Percentiles rank a stretch among this genome's conserved stretches.
Evolutionary conservation across 2,797 vertebrate species (phyloP).

Genomic region (Argya squamiceps): DNA sequence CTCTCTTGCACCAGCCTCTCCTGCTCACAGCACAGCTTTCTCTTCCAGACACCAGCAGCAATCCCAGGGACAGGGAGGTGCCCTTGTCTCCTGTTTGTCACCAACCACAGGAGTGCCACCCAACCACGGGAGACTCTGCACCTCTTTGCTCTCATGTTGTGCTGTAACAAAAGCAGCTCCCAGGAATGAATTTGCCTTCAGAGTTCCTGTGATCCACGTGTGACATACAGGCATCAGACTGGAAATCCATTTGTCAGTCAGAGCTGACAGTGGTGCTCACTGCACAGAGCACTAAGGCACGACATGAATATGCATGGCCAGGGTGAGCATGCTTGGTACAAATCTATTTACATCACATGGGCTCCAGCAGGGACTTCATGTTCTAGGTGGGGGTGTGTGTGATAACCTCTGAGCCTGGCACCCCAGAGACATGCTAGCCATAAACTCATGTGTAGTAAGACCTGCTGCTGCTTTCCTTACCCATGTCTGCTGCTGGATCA

Average conservation of each 20-base stretch:
- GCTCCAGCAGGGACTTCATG: neutral
- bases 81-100: neutral
- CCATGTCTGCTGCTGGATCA: neutral
- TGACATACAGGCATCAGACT: neutral
- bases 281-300: slow-evolving; percentile 15
- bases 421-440: neutral
- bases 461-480: neutral
- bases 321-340: neutral
- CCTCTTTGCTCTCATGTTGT: neutral
- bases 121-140: neutral
- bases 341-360: neutral
- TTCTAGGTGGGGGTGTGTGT: neutral
- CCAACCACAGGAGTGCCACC: neutral
- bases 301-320: neutral
- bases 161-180: neutral
- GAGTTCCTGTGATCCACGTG: slow-evolving; percentile 33
- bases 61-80: neutral
- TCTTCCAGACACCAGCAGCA: neutral
- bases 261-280: neutral
- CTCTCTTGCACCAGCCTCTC: neutral
- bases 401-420: neutral
- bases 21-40: neutral
- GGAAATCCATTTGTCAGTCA: slow-evolving; percentile 53
- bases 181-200: neutral
- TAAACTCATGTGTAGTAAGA: neutral